Base-by-base conservation (phyloP, 2,888 invertebrate species). In the Athripsodes cinereus region DNA sequence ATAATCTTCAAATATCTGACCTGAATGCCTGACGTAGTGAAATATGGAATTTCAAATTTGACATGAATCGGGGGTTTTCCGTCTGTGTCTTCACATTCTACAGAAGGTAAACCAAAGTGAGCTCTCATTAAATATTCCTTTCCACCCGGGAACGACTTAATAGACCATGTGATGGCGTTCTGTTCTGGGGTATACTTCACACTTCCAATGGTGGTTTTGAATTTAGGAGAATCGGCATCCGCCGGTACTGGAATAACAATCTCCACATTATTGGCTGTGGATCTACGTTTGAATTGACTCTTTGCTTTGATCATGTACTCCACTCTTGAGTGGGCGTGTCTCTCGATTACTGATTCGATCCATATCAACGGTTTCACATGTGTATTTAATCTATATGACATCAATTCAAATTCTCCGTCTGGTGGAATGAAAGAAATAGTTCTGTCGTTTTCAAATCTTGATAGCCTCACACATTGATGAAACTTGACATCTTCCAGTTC, bases 261-360 rank as follows among this genome's bases (percentile, higher is more conserved):
- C 75, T 98, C 98, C 47, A 98, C 98, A 77, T 98, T 97, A 71
- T 99, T 99, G 1, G 98, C 98, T 0, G 97, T 98, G 0, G 97
- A 97, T 51, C 97, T 84, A 34, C 97, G 82, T 71, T 98, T 98
- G 73, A 98, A 99, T 74, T 98, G 98, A 26, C 96, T 96, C 74
- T 97, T 95, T 0, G 98, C 98, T 76, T 98, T 98, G 57, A 98
- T 95, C 96, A 98, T 98, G 72, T 96, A 98, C 69, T 98, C 98
- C 10, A 99, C 96, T 64, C 98, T 82, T 58, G 96, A 96, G 73
- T 98, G 97, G 11, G 91, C 94, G 75, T 98, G 96, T 20, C 96
- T 84, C 71, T 98, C 98, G 69, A 98, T 97, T 1, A 96, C 95
- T 5, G 97, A 96, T 73, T 99, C 98, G 61, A 99, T 97, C 98